Conservation (phyloP, 2,113 vertebrate species). For the Naja naja region DNA sequence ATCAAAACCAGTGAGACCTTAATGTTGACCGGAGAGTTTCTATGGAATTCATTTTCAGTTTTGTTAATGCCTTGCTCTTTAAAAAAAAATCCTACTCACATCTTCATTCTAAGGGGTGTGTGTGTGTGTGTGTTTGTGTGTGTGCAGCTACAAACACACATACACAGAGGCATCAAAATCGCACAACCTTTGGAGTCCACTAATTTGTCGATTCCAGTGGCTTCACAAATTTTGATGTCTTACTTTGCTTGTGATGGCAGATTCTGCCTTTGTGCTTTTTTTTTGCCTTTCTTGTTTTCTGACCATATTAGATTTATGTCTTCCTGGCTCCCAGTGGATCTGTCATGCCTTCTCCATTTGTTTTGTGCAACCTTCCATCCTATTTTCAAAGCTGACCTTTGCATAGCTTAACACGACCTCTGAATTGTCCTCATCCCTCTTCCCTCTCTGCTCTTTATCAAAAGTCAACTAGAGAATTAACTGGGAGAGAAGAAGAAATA, state of each 20-base stretch:
- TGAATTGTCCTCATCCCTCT: neutral
- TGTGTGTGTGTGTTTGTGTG: neutral
- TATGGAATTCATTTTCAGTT: neutral
- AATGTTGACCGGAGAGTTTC: neutral
- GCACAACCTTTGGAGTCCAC: neutral
- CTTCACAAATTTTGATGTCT: neutral
- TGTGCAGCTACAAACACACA: no score
- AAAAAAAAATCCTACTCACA: neutral
- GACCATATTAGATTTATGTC: neutral
- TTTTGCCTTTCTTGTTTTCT: neutral
- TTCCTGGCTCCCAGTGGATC: neutral
- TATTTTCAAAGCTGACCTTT: constrained; percentile 17
- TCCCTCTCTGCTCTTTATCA: neutral
- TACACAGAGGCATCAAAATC: neutral
- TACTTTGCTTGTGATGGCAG: constrained; percentile 1
- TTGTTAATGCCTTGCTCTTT: neutral
- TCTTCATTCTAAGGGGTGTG: neutral
- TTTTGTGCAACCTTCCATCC: neutral
- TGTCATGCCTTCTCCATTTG: constrained; percentile 5
- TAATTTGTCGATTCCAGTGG: neutral
- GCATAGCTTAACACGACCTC: neutral
- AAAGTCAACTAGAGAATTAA: constrained; percentile 1
- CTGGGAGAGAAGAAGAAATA: neutral
- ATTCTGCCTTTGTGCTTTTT: neutral
- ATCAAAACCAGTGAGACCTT: neutral